A percentile compares a stretch with the other conserved stretches of the same genome.
Evolutionary conservation across 1,140 invertebrate genomes (phyloP).

Genomic region (Achroia grisella): DNA sequence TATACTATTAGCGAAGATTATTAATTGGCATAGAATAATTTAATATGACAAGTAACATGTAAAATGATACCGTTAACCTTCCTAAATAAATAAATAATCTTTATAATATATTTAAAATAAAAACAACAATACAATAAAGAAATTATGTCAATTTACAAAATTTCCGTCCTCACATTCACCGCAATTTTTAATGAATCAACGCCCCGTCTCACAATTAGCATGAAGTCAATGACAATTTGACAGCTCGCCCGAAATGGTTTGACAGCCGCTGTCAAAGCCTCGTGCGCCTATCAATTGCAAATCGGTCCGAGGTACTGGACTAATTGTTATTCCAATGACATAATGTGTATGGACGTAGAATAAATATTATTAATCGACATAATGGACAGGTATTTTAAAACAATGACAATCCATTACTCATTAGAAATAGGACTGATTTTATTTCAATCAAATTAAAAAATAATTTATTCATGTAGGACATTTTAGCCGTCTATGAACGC

Average conservation of each 20-base stretch:
- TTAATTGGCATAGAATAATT: too few relatives aligned
- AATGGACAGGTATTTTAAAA: neutral
- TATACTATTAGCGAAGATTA: too few relatives aligned
- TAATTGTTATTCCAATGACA: constrained; percentile 2
- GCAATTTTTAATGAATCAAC: constrained; percentile 5
- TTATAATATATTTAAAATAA: too few relatives aligned
- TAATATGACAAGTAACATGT: too few relatives aligned
- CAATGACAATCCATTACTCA: too few relatives aligned
- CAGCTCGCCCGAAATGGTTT: constrained; percentile 13
- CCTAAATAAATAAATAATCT: too few relatives aligned
- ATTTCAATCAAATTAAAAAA: too few relatives aligned
- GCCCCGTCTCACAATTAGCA: constrained; percentile 1
- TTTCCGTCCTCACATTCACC: neutral
- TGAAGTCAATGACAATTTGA: constrained; percentile 20
- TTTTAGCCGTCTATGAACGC: too few relatives aligned
- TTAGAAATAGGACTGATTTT: too few relatives aligned
- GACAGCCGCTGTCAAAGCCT: constrained; percentile 13
- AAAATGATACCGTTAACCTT: too few relatives aligned
- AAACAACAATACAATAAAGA: neutral
- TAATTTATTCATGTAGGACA: too few relatives aligned
- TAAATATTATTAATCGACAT: constrained; percentile 2
- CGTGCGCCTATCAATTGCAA: neutral
- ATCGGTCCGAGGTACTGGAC: neutral
- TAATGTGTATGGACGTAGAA: neutral
- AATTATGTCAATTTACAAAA: neutral